Percentiles rank a stretch among this genome's conserved stretches.
These are phyloP conservation scores for Bambusicola thoracicus DNA, from an alignment of 2,113 vertebrate genomes.

Conservation along the genomic window DNA sequence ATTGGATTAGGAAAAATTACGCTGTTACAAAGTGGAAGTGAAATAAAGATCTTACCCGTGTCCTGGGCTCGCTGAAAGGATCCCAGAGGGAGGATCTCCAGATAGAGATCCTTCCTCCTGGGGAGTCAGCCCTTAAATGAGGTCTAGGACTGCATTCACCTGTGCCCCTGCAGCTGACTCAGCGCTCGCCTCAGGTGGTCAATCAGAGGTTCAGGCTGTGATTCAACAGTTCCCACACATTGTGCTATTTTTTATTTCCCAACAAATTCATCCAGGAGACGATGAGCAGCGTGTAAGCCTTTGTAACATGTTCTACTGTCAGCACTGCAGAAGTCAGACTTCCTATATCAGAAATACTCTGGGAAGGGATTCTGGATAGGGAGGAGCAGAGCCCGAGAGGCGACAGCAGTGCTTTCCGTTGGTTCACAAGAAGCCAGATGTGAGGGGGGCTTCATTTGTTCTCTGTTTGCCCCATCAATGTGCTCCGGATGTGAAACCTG, in stretches of 20 bases:
- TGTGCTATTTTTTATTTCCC: neutral
- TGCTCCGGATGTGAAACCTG: neutral
- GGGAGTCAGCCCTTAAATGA: too few species aligned
- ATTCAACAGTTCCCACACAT: too few species aligned
- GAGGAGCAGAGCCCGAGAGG: neutral
- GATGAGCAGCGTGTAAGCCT: neutral
- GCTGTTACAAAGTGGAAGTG: too few species aligned
- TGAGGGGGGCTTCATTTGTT: neutral
- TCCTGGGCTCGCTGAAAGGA: too few species aligned
- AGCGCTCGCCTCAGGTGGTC: too few species aligned
- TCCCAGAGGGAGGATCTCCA: too few species aligned
- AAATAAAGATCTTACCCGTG: too few species aligned
- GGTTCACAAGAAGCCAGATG: neutral
- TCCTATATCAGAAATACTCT: neutral
- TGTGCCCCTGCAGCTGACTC: too few species aligned
- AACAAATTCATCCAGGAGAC: neutral
- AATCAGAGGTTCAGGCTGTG: too few species aligned
- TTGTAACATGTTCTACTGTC: fast-evolving
- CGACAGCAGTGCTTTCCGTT: neutral
- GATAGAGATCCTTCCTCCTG: too few species aligned
- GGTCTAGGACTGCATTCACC: too few species aligned
- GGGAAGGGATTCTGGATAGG: neutral
- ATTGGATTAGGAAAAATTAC: too few species aligned
- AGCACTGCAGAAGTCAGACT: neutral
- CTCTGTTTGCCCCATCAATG: neutral